phyloP scores from a whole-genome alignment of 1,140 invertebrate genomes.

The Geopemphigus sp. region DNA sequence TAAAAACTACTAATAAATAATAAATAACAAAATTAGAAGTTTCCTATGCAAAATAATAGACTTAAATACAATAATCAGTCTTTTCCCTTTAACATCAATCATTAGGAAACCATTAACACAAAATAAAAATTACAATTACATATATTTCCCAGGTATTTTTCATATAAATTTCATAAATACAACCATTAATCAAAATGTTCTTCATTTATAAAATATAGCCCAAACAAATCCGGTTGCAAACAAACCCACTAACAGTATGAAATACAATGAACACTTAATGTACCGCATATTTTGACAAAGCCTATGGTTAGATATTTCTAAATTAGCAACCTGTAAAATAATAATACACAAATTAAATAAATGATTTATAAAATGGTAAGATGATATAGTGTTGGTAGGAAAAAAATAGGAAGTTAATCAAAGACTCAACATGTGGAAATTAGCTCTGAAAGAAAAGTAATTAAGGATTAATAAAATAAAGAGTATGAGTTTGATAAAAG shows the following conservation, averaged over 20 bases:
- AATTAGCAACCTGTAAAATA: conserved; percentile 27
- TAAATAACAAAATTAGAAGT: background rate
- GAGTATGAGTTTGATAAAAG: no score
- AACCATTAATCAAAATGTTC: background rate
- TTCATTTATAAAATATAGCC: conserved; percentile 14
- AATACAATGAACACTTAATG: conserved; percentile 38
- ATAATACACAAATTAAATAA: no score
- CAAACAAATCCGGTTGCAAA: conserved; percentile 35
- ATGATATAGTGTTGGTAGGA: no score
- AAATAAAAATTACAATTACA: conserved; percentile 5
- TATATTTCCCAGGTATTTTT: background rate
- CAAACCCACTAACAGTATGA: conserved; percentile 9
- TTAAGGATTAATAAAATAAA: no score
- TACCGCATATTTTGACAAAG: conserved; percentile 12
- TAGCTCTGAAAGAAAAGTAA: no score
- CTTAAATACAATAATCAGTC: conserved; percentile 33
- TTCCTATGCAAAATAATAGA: conserved; percentile 4
- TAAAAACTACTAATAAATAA: conserved; percentile 9
- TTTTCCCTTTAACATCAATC: conserved; percentile 9
- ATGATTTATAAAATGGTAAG: no score
- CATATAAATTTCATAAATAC: background rate
- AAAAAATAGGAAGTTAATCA: no score
- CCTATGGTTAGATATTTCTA: conserved; percentile 3
- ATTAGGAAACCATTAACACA: background rate
- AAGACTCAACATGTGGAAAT: no score